Percentiles rank a stretch among this genome's conserved stretches.
Evolutionary conservation across 2,113 vertebrate species (phyloP).

Genomic region (Paracanthobrama guichenoti): DNA sequence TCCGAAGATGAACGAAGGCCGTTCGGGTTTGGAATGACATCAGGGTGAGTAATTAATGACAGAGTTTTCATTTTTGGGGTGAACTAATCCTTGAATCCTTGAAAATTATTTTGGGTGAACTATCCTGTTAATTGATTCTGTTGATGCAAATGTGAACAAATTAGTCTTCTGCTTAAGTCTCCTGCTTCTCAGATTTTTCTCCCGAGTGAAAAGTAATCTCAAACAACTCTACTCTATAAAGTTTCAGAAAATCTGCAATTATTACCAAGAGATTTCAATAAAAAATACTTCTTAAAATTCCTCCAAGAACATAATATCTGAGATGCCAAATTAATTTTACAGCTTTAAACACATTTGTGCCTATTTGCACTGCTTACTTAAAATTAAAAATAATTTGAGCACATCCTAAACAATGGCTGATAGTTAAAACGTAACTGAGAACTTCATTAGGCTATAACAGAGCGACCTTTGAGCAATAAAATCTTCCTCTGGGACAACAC

Average conservation of each 20-base stretch:
- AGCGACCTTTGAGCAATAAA: background rate
- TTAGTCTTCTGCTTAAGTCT: too few relatives aligned
- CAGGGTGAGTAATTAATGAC: too few relatives aligned
- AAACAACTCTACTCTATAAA: too few relatives aligned
- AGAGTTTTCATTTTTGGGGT: too few relatives aligned
- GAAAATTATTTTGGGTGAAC: too few relatives aligned
- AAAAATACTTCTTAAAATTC: background rate
- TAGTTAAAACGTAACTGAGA: background rate
- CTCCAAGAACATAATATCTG: background rate
- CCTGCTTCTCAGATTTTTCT: too few relatives aligned
- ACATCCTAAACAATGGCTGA: background rate
- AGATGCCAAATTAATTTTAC: background rate
- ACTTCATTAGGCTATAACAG: background rate
- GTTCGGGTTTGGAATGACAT: too few relatives aligned
- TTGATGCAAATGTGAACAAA: too few relatives aligned
- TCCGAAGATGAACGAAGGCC: too few relatives aligned
- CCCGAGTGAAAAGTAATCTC: too few relatives aligned
- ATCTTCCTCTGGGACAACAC: background rate
- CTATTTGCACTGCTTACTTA: background rate
- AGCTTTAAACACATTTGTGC: background rate
- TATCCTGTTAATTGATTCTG: too few relatives aligned
- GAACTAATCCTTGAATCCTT: too few relatives aligned
- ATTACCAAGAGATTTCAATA: background rate
- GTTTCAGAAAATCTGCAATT: background rate
- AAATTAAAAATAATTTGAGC: background rate